Conservation (phyloP, 2,797 vertebrate genomes). For the Austrolebias charrua region DNA sequence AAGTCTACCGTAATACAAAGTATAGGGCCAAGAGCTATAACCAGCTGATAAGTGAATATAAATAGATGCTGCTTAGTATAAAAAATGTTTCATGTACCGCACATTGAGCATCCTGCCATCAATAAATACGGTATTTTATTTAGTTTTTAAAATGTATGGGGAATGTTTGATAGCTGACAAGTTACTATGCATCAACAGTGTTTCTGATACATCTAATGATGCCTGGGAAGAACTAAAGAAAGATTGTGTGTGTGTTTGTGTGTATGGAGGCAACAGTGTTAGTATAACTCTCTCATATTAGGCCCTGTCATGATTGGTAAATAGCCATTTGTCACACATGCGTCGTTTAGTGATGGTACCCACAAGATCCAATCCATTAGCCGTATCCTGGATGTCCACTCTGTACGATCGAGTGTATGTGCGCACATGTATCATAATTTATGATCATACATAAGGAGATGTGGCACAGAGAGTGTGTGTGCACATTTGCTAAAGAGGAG, state of each 20-base stretch:
- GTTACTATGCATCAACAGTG: slow-evolving; percentile 33
- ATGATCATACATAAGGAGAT: slow-evolving; percentile 42
- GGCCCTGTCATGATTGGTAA: slow-evolving; percentile 74
- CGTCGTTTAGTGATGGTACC: slow-evolving; percentile 52
- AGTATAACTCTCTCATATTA: slow-evolving; percentile 68
- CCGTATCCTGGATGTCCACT: slow-evolving; percentile 52
- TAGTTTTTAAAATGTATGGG: slow-evolving; percentile 5
- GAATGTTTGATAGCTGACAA: slow-evolving; percentile 36
- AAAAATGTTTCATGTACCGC: background rate
- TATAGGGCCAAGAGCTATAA: background rate
- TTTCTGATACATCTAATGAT: slow-evolving; percentile 33
- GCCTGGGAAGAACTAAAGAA: background rate
- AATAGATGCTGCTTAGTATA: background rate
- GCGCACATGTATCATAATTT: slow-evolving; percentile 36
- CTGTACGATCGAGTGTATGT: slow-evolving; percentile 17
- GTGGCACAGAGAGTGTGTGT: slow-evolving; percentile 31
- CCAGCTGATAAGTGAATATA: background rate
- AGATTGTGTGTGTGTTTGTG: slow-evolving; percentile 10
- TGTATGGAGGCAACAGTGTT: slow-evolving; percentile 32
- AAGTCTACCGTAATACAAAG: background rate
- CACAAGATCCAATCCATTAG: slow-evolving; percentile 75
- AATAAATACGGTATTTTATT: slow-evolving; percentile 3
- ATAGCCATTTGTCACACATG: slow-evolving; percentile 75
- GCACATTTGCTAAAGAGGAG: slow-evolving; percentile 19
- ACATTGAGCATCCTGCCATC: background rate